phyloP scores from a whole-genome alignment of 1,140 invertebrate genomes.

The Pogonognathellus flavescens region DNA sequence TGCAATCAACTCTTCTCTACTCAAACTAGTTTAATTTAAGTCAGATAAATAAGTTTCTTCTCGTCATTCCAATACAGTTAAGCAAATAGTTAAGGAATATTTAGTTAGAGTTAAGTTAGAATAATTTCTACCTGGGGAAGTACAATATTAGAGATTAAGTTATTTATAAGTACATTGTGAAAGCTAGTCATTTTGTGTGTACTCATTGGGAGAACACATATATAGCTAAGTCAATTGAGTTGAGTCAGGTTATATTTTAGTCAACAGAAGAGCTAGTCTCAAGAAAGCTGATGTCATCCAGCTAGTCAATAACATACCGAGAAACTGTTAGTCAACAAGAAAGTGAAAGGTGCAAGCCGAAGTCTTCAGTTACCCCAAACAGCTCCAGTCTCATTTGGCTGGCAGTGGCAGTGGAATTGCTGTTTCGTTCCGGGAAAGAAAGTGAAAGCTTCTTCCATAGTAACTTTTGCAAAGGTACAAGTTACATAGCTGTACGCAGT shows the following conservation, averaged over 20 bases:
- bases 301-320: background rate
- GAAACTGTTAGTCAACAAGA: background rate
- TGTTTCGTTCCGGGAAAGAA: background rate
- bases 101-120: background rate
- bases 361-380: background rate
- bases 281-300: background rate
- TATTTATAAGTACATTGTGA: background rate
- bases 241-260: background rate
- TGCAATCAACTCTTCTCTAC: slow-evolving; percentile 13
- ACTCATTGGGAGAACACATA: background rate
- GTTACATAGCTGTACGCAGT: too few species aligned
- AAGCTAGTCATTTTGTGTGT: background rate
- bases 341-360: slow-evolving; percentile 6
- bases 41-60: background rate
- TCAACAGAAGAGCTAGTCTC: background rate
- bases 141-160: background rate
- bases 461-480: too few species aligned
- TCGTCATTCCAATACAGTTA: too few species aligned
- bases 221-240: background rate
- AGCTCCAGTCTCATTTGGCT: too few species aligned
- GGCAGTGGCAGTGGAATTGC: background rate
- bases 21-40: background rate
- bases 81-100: too few species aligned
- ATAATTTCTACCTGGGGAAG: background rate
- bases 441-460: background rate